Percentiles rank a stretch among this genome's conserved stretches.
These are phyloP conservation scores for Lagopus leucura DNA, from an alignment of 2,113 vertebrate genomes.

Conservation along the genomic window DNA sequence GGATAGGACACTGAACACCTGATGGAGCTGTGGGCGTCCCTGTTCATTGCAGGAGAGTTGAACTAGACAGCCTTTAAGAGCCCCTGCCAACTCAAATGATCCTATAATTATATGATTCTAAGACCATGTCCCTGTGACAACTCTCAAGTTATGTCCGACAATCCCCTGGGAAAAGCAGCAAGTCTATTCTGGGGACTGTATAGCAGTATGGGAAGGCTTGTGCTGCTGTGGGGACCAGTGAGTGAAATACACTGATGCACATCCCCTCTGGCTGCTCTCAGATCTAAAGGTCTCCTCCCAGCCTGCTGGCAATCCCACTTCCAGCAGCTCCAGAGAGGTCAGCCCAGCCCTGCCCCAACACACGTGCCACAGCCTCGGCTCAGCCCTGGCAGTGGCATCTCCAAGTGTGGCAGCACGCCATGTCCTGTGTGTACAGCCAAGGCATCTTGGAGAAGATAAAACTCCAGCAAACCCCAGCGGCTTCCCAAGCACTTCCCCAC, in stretches of 20 bases:
- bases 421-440: neutral
- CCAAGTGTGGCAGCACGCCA: neutral
- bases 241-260: neutral
- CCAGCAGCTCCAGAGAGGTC: neutral
- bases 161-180: neutral
- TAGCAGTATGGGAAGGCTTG: neutral
- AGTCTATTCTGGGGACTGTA: too few relatives aligned
- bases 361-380: neutral
- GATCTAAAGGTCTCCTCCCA: neutral
- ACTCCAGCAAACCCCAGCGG: neutral
- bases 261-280: neutral
- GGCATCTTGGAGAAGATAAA: conserved; percentile 34
- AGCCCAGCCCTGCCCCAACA: neutral
- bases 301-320: rapidly evolving
- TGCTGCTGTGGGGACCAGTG: neutral
- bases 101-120: neutral
- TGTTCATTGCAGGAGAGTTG: too few relatives aligned
- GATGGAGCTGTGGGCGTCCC: too few relatives aligned
- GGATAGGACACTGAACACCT: too few relatives aligned
- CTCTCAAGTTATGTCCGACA: neutral
- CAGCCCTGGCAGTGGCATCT: neutral
- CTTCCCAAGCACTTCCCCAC: conserved; percentile 7
- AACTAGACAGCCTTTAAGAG: too few relatives aligned
- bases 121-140: neutral
- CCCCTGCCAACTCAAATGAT: too few relatives aligned